Evolutionary conservation across 2,113 vertebrate species (phyloP).

Genomic region (Anseranas semipalmata): DNA sequence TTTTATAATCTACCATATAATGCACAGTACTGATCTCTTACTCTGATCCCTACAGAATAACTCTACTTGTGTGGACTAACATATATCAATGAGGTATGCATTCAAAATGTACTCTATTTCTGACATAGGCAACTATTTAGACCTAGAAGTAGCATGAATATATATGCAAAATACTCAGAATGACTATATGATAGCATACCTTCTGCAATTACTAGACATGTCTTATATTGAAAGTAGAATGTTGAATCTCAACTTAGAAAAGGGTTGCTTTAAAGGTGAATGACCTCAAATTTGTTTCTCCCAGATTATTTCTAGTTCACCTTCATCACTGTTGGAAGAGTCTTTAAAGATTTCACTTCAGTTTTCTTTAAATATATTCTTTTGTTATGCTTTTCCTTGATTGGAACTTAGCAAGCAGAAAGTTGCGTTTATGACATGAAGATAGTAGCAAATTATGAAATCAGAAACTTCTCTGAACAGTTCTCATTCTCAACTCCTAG

Average conservation of each 20-base stretch:
- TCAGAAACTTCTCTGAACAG: neutral
- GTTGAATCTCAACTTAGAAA: neutral
- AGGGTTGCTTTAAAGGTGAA: neutral
- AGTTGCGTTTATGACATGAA: neutral
- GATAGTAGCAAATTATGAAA: neutral
- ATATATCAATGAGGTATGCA: neutral
- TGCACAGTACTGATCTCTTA: neutral
- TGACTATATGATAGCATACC: neutral
- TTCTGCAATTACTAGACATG: neutral
- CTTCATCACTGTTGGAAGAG: neutral
- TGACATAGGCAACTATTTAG: neutral
- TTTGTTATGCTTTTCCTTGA: neutral
- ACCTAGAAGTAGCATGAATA: neutral
- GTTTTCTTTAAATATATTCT: neutral
- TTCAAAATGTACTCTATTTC: neutral
- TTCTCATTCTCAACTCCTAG: neutral
- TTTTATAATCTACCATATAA: neutral
- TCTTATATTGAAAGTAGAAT: neutral
- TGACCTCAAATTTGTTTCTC: neutral
- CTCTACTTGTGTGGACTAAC: neutral
- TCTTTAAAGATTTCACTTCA: neutral
- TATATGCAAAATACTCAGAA: neutral
- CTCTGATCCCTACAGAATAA: neutral
- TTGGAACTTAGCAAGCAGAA: neutral
- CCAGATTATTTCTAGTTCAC: neutral